Conservation (phyloP, 1,140 invertebrate genomes). For the Drosophila teissieri region DNA sequence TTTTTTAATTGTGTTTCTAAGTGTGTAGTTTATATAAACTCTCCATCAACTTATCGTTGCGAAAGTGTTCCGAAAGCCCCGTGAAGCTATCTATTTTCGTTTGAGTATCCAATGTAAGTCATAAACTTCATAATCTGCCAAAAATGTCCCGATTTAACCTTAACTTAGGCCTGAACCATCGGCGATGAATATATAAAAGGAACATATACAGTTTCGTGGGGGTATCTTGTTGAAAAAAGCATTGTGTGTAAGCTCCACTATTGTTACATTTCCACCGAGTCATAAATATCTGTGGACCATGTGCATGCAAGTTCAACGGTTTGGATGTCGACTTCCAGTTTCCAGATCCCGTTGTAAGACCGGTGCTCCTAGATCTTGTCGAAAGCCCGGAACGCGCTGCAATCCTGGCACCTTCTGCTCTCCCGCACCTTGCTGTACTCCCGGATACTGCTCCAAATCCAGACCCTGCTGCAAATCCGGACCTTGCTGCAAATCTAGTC, state of each 20-base stretch:
- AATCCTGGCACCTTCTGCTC: neutral
- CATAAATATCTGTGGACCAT: conserved; percentile 8
- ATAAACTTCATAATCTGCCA: neutral
- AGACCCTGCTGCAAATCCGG: neutral
- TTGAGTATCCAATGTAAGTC: conserved; percentile 35
- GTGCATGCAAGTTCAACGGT: conserved; percentile 7
- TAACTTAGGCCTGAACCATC: conserved; percentile 9
- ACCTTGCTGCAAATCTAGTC: neutral
- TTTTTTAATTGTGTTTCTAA: no score
- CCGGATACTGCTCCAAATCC: neutral
- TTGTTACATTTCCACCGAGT: conserved; percentile 8
- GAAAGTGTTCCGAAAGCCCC: neutral
- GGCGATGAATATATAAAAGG: conserved; percentile 1
- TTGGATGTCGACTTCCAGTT: conserved; percentile 11
- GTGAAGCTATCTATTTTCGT: conserved; percentile 16
- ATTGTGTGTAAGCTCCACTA: neutral
- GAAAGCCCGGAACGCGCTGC: neutral
- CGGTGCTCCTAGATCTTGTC: neutral
- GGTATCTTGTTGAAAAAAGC: neutral
- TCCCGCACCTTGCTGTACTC: conserved; percentile 2
- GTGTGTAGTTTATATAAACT: neutral
- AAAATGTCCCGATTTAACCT: neutral
- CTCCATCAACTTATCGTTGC: conserved; percentile 10
- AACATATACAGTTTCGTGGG: conserved; percentile 24
- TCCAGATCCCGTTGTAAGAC: neutral